A percentile compares a stretch with the other conserved stretches of the same genome.
These are phyloP conservation scores for Sinonovacula constricta DNA, from an alignment of 1,140 invertebrate species.

Conservation along the genomic window DNA sequence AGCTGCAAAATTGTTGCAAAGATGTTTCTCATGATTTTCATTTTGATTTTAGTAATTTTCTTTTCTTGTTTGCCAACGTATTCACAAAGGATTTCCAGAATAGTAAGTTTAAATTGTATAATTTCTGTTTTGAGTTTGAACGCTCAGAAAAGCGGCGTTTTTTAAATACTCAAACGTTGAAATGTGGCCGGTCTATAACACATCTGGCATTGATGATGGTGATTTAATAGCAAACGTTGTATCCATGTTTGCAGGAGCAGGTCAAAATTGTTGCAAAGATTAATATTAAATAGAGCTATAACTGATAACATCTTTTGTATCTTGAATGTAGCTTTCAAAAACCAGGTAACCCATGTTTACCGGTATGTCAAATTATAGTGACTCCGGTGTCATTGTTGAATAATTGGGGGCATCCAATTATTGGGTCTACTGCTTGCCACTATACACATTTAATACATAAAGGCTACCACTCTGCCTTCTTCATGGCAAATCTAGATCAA, in stretches of 20 bases:
- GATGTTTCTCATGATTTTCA: slow-evolving; percentile 59
- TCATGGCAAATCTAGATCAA: no score
- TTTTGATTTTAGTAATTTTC: slow-evolving; percentile 58
- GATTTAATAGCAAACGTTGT: not conserved
- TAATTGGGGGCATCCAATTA: no score
- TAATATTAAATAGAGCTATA: not conserved
- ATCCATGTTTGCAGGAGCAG: not conserved
- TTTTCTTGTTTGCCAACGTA: slow-evolving; percentile 61
- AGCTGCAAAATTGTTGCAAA: no score
- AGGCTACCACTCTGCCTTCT: no score
- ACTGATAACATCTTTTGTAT: no score
- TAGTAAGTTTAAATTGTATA: slow-evolving; percentile 46
- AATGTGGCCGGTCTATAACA: not conserved
- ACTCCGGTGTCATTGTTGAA: no score
- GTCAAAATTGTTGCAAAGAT: not conserved
- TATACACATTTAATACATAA: no score
- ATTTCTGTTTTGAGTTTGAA: not conserved
- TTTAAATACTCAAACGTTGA: not conserved
- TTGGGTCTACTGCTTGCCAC: no score
- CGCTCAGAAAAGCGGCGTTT: not conserved
- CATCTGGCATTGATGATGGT: not conserved
- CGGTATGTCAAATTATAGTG: no score
- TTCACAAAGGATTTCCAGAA: slow-evolving; percentile 52
- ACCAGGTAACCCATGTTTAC: no score
- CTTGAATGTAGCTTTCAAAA: no score